These are phyloP conservation scores for Norana najaformis DNA, from an alignment of 2,888 invertebrate genomes.

Conservation along the genomic window DNA sequence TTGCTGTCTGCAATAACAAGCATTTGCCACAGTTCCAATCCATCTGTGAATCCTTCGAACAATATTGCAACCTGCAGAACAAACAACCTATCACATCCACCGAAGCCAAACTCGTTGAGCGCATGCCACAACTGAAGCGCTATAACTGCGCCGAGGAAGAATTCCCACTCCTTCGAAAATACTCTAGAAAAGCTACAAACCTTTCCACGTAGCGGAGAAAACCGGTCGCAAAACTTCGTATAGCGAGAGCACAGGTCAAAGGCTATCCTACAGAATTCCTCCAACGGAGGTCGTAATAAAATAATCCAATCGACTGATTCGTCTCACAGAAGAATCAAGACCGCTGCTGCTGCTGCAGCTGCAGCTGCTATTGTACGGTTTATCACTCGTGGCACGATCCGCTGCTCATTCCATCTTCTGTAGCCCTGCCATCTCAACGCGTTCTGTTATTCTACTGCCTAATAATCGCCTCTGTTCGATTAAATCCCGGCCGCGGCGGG, in stretches of 20 bases:
- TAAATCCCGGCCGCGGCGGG: constrained; percentile 13
- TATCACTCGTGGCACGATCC: not conserved
- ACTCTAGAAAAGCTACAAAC: not conserved
- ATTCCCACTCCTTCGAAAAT: not conserved
- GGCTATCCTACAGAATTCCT: not conserved
- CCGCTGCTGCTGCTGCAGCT: not conserved
- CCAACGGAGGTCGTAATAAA: not conserved
- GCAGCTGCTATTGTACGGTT: not conserved
- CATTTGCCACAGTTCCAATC: not conserved
- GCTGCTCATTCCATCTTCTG: not conserved
- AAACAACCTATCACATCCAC: not conserved
- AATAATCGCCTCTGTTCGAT: not conserved
- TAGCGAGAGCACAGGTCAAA: no score
- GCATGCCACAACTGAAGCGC: not conserved
- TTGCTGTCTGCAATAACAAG: not conserved
- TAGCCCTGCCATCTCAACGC: not conserved
- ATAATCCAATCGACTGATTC: not conserved
- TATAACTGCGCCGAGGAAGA: not conserved
- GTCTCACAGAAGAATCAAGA: not conserved
- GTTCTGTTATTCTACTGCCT: not conserved
- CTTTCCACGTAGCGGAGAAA: not conserved
- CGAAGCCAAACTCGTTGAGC: not conserved
- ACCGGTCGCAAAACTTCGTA: not conserved
- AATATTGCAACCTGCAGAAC: not conserved
- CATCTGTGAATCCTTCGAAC: not conserved